Base-by-base conservation (phyloP, 2,888 invertebrate species). In the Ametastegia equiseti region DNA sequence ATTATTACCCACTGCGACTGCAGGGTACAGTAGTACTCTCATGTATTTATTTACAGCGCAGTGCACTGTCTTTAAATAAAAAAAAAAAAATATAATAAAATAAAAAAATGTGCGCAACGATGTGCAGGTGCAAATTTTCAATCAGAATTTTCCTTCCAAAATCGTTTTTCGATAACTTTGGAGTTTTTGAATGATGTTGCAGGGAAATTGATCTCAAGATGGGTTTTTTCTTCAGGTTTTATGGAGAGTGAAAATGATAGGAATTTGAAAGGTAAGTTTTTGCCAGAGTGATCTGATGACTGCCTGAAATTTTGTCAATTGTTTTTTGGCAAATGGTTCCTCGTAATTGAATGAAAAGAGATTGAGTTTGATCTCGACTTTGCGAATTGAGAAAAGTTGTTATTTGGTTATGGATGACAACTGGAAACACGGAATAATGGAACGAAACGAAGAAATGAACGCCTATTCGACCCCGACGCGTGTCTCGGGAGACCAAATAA, bases 1-100 rank as follows among this genome's bases (percentile, higher is more conserved):
- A 86, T 89, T 89, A 89, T 84, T 83, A 84, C 78, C 82, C 80
- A 83, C 86, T 85, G 83, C 82, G 85, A 85, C 86, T 86, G n/a
- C n/a, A n/a, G 84, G 84, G 82, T 39, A 23, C 50, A 45, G 71
- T 36, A 30, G 19, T 36, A 75, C 36, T 45, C 45, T 30, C 71
- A 45, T 63, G 42, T 78, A 60, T 78, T 78, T 78, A 78, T 78
- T 78, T 78, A 78, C 27, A 78, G 54, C 23, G 13, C 19, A 1
- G 50, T 57, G 47, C 71, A 67, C 36, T 50, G 30, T 75, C 75
- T 75, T 54, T 33, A 9, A 54, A 75, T 54, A 33, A 36, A 36
- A 33, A 54, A 50, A 39, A 36, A 73, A 30, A 50, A 33, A 73
- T 27, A 15, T 47, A 33, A 30, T n/a, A 33, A 54, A 50, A 39